Percentiles rank a stretch among this genome's conserved stretches.
These are phyloP conservation scores for Fistularia tabacaria DNA, from an alignment of 2,797 vertebrate genomes.

Conservation along the genomic window DNA sequence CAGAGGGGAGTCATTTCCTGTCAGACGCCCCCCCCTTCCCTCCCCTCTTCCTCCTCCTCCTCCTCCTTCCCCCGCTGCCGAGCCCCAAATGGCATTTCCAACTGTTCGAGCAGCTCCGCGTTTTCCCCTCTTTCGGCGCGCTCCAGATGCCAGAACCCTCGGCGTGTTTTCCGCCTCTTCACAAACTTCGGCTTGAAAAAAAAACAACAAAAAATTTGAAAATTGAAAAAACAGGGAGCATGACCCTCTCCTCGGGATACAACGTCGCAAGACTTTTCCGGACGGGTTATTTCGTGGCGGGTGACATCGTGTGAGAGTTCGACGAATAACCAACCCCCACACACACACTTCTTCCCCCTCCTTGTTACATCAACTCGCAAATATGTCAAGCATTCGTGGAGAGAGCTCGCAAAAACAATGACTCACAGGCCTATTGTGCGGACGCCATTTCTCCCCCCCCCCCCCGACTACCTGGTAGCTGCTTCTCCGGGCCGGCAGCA, in stretches of 20 bases:
- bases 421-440: slow-evolving; percentile 41
- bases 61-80: neutral
- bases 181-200: too few species aligned
- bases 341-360: slow-evolving; percentile 34
- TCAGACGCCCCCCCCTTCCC: slow-evolving; percentile 17
- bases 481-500: too few species aligned
- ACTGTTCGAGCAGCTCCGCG: neutral
- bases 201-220: too few species aligned
- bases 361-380: slow-evolving; percentile 49
- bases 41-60: slow-evolving; percentile 9
- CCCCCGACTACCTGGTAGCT: too few species aligned
- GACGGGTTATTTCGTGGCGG: neutral
- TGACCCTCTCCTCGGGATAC: neutral
- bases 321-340: slow-evolving; percentile 1
- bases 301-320: slow-evolving; percentile 23
- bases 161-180: too few species aligned
- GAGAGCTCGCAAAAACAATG: slow-evolving; percentile 48
- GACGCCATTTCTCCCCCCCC: neutral
- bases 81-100: slow-evolving; percentile 8
- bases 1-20: slow-evolving; percentile 56
- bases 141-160: too few species aligned
- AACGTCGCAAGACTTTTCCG: neutral
- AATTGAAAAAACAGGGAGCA: neutral
- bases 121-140: too few species aligned
- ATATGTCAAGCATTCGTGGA: slow-evolving; percentile 49